phyloP scores from a whole-genome alignment of 1,140 invertebrate species.

The Chrysomallon squamiferum region DNA sequence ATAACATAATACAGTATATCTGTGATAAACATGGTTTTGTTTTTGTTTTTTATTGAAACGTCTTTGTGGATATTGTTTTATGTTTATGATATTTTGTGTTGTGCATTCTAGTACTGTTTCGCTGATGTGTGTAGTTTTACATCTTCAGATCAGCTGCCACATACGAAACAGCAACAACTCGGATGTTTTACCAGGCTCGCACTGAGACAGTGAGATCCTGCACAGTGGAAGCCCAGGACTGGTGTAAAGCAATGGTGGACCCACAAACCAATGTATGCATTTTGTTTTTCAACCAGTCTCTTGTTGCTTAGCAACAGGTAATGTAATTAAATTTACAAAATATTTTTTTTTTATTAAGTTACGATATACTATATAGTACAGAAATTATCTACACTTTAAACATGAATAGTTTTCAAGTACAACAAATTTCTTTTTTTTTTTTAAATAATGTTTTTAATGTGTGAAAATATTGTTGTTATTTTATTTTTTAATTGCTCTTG shows the following conservation, averaged over 20 bases:
- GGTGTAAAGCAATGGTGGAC: conserved; percentile 61
- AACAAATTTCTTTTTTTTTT: too few relatives aligned
- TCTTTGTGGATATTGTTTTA: too few relatives aligned
- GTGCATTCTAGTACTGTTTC: background rate
- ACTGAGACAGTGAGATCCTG: conserved; percentile 69
- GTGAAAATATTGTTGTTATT: too few relatives aligned
- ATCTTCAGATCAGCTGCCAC: conserved; percentile 60
- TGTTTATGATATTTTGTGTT: too few relatives aligned
- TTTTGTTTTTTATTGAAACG: too few relatives aligned
- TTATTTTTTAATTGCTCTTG: too few relatives aligned
- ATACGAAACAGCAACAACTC: conserved; percentile 68
- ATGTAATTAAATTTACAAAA: background rate
- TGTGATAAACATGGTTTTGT: too few relatives aligned
- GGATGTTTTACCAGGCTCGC: conserved; percentile 65
- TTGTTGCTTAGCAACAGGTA: background rate
- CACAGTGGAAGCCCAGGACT: conserved; percentile 60
- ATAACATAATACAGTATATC: too few relatives aligned
- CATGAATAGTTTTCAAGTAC: background rate
- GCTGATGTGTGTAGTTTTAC: background rate
- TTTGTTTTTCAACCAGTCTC: too few relatives aligned
- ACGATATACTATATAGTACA: background rate
- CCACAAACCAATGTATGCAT: conserved; percentile 37
- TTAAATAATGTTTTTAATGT: too few relatives aligned
- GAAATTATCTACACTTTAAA: background rate
- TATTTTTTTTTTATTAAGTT: background rate